A percentile compares a stretch with the other conserved stretches of the same genome.
Evolutionary conservation across 2,888 invertebrate genomes (phyloP).

Genomic region (Leptinotarsa haldemani): DNA sequence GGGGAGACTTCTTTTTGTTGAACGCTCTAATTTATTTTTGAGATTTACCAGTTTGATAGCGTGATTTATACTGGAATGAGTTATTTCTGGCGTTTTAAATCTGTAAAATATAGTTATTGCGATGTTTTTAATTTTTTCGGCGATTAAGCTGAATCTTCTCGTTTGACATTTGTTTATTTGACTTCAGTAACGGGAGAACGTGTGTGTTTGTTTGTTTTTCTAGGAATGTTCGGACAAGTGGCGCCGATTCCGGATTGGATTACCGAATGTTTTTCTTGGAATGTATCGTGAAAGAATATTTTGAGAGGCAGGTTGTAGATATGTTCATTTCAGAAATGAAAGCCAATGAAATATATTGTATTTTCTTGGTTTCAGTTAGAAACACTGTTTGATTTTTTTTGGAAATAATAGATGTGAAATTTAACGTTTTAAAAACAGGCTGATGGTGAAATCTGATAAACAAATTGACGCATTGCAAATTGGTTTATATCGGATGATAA

Average conservation of each 20-base stretch:
- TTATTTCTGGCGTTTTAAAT: conserved; percentile 20
- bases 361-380: too few species aligned
- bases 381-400: too few species aligned
- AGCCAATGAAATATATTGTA: background rate
- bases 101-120: conserved; percentile 11
- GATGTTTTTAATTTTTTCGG: conserved; percentile 3
- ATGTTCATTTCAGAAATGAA: background rate
- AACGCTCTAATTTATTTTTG: conserved; percentile 30
- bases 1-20: conserved; percentile 11
- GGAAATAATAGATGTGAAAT: too few species aligned
- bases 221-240: conserved; percentile 37
- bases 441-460: too few species aligned
- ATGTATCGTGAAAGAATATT: background rate
- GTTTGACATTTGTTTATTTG: conserved; percentile 25
- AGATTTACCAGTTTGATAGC: conserved; percentile 34
- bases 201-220: conserved; percentile 34
- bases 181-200: conserved; percentile 19
- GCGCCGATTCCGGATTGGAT: conserved; percentile 32
- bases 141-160: background rate
- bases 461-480: too few species aligned
- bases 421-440: too few species aligned
- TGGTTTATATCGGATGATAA: too few species aligned
- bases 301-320: background rate
- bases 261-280: conserved; percentile 35
- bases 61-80: conserved; percentile 24